phyloP scores from a whole-genome alignment of 2,797 vertebrate species.

The Tenualosa ilisha region DNA sequence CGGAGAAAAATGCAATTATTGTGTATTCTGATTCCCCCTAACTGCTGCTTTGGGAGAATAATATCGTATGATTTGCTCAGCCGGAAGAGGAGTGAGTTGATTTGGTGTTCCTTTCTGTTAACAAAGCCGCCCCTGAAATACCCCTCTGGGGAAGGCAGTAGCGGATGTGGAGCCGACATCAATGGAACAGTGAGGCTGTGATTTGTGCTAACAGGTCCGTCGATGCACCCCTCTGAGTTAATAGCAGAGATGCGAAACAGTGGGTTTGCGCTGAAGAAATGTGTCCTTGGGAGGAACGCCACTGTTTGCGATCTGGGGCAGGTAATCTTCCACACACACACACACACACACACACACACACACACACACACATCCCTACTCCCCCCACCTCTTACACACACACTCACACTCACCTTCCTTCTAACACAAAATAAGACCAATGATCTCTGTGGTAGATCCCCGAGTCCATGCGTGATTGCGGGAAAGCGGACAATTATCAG shows the following conservation, averaged over 20 bases:
- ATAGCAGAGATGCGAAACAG: conserved; percentile 99
- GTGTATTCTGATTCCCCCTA: conserved; percentile 90
- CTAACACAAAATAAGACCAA: conserved; percentile 71
- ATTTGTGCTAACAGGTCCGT: conserved; percentile 99
- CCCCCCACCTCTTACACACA: not conserved
- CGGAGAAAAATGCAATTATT: conserved; percentile 94
- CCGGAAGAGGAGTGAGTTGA: conserved; percentile 98
- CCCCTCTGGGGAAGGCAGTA: conserved; percentile 87
- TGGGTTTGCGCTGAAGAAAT: conserved; percentile 99
- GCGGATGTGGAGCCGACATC: conserved; percentile 71
- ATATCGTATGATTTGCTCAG: conserved; percentile 99
- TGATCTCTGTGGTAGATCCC: conserved; percentile 65
- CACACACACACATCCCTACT: not conserved
- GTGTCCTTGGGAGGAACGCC: conserved; percentile 96
- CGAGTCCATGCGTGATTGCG: conserved; percentile 78
- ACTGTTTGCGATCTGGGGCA: conserved; percentile 95
- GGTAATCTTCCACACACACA: conserved; percentile 85
- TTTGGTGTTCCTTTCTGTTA: conserved; percentile 97
- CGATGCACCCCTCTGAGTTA: conserved; percentile 99
- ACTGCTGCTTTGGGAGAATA: conserved; percentile 94
- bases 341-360: not conserved
- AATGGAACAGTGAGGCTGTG: conserved; percentile 93
- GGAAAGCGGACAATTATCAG: conserved; percentile 72
- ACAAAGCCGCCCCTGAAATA: conserved; percentile 93
- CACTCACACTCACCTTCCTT: conserved; percentile 35